These are phyloP conservation scores for Glomeris marginata DNA, from an alignment of 2,888 invertebrate species.

Conservation along the genomic window DNA sequence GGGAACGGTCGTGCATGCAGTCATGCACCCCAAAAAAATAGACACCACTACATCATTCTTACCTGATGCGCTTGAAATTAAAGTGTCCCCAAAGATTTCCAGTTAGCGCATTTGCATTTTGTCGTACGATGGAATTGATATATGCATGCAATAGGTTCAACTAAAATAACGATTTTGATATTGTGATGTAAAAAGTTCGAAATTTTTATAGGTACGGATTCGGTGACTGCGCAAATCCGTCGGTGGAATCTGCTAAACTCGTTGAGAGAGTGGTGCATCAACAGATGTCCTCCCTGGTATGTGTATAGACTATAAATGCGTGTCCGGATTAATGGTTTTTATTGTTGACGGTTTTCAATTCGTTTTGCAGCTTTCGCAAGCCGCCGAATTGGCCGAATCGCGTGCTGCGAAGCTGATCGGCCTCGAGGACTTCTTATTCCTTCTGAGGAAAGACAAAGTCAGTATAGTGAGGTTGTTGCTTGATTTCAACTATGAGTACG, in stretches of 20 bases:
- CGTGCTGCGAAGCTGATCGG: constrained; percentile 40
- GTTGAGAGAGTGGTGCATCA: constrained; percentile 70
- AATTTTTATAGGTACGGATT: constrained; percentile 58
- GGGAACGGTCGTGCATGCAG: too few species aligned
- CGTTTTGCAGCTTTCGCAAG: constrained; percentile 44
- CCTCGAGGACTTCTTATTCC: constrained; percentile 56
- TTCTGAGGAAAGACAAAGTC: constrained; percentile 64
- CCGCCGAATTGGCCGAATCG: constrained; percentile 47
- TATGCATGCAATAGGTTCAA: too few species aligned
- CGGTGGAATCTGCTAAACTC: constrained; percentile 62
- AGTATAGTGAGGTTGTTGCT: constrained; percentile 53
- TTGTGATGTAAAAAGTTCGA: too few species aligned
- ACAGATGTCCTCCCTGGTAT: constrained; percentile 53
- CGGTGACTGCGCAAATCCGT: constrained; percentile 70
- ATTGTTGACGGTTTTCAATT: not conserved
- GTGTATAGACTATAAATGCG: constrained; percentile 7
- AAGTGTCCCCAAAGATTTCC: too few species aligned
- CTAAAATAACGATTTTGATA: too few species aligned
- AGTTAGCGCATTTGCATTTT: too few species aligned
- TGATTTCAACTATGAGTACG: constrained; percentile 33
- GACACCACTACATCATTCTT: too few species aligned
- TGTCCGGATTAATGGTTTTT: not conserved
- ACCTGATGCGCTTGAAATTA: too few species aligned
- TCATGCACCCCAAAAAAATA: too few species aligned
- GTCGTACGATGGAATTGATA: too few species aligned